Conservation (phyloP, 2,113 vertebrate species). For the Trogon melanurus region DNA sequence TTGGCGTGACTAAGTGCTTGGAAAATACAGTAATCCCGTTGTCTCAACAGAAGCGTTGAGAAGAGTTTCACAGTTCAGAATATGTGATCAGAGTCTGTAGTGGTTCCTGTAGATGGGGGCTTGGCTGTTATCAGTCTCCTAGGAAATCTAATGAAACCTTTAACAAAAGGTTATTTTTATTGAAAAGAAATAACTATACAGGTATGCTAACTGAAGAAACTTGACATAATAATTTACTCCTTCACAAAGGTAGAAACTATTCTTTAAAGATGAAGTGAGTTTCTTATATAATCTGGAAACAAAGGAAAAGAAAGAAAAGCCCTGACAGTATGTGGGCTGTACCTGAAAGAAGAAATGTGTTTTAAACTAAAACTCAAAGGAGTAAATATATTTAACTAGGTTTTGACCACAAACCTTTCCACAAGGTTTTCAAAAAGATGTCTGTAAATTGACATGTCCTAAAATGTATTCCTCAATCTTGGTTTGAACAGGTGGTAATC, state of each 20-base stretch:
- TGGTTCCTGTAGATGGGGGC: constrained; percentile 8
- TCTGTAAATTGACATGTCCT: constrained; percentile 2
- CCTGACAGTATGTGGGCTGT: constrained; percentile 42
- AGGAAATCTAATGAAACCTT: constrained; percentile 25
- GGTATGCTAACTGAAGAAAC: constrained; percentile 32
- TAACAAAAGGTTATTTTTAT: constrained; percentile 53
- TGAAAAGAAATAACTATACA: background rate
- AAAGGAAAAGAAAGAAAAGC: constrained; percentile 40
- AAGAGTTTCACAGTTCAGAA: background rate
- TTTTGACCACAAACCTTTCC: constrained; percentile 50
- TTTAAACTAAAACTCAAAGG: constrained; percentile 37
- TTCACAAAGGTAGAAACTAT: constrained; percentile 29
- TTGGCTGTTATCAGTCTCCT: constrained; percentile 29
- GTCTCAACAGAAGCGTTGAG: background rate
- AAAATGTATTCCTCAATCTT: constrained; percentile 4
- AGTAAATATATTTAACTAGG: constrained; percentile 29
- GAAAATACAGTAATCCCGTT: background rate
- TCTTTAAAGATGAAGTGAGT: constrained; percentile 41
- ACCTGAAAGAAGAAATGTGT: constrained; percentile 27
- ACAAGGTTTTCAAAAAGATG: background rate
- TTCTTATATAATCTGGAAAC: constrained; percentile 51
- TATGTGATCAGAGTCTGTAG: background rate
- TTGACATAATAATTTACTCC: constrained; percentile 56
- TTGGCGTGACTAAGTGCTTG: background rate
- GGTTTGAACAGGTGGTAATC: background rate